phyloP scores from a whole-genome alignment of 64 coral and sea anemone genomes.

The Anthopleura sola region DNA sequence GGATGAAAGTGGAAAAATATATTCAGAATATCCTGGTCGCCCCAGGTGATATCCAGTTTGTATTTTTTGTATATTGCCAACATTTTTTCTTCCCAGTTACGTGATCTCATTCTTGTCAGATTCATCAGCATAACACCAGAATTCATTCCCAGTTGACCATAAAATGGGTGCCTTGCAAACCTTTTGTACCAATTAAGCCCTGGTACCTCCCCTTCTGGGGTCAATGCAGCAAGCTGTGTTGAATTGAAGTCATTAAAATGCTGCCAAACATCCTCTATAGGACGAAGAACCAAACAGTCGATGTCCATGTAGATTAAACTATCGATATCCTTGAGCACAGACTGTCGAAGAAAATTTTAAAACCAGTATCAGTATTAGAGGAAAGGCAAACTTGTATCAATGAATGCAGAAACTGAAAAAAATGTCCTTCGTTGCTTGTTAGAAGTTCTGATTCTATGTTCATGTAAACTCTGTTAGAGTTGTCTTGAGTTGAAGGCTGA shows the following conservation, averaged over 20 bases:
- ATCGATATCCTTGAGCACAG: conserved; percentile 45
- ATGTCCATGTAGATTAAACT: conserved; percentile 79
- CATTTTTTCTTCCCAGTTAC: conserved; percentile 62
- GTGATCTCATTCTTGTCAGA: conserved; percentile 77
- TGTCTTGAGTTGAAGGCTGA: no score
- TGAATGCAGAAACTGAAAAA: no score
- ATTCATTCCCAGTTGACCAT: conserved; percentile 79
- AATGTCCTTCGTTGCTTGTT: no score
- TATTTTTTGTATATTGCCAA: conserved; percentile 66
- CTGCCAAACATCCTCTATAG: conserved; percentile 75
- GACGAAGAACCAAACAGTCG: conserved; percentile 64
- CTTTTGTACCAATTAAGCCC: conserved; percentile 78
- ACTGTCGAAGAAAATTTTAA: neutral
- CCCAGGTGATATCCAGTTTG: conserved; percentile 81
- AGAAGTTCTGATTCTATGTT: no score
- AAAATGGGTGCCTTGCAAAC: conserved; percentile 86
- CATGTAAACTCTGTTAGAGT: no score
- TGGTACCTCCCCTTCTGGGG: conserved; percentile 64
- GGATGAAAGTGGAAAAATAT: conserved; percentile 81
- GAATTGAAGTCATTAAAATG: conserved; percentile 60
- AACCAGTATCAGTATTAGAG: no score
- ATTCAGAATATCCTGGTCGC: conserved; percentile 91
- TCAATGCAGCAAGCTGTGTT: conserved; percentile 59
- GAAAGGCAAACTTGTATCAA: no score
- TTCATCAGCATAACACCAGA: conserved; percentile 97